phyloP scores from a whole-genome alignment of 2,888 invertebrate genomes.

The Andrena chrysosceles region DNA sequence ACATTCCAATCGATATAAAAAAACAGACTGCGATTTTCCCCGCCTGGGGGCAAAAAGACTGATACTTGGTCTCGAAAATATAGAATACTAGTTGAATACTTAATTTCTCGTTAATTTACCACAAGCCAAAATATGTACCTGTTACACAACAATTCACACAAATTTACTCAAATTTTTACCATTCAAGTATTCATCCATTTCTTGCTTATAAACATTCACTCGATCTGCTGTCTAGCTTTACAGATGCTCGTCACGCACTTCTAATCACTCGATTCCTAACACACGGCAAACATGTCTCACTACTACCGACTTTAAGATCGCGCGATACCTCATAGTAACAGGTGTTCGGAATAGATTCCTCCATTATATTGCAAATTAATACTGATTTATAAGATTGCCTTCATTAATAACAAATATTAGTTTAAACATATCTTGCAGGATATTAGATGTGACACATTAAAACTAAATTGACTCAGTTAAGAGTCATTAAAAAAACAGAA shows the following conservation, averaged over 20 bases:
- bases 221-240: not conserved
- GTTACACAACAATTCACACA: not conserved
- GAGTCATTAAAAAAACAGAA: not conserved
- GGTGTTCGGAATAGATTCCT: not conserved
- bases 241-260: not conserved
- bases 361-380: not conserved
- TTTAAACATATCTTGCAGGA: not conserved
- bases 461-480: not conserved
- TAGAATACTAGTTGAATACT: conserved; percentile 16
- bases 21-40: conserved; percentile 35
- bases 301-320: not conserved
- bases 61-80: conserved; percentile 34
- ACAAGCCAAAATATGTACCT: not conserved
- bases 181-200: not conserved
- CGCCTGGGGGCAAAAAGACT: conserved; percentile 7
- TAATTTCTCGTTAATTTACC: not conserved
- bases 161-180: not conserved
- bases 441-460: not conserved
- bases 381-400: not conserved
- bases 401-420: not conserved
- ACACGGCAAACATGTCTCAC: not conserved
- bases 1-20: conserved; percentile 54
- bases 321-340: conserved; percentile 1
- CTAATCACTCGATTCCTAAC: conserved; percentile 7
- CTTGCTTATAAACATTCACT: not conserved